Evolutionary conservation across 1,140 invertebrate genomes (phyloP).

Genomic region (Sycobia sp.): DNA sequence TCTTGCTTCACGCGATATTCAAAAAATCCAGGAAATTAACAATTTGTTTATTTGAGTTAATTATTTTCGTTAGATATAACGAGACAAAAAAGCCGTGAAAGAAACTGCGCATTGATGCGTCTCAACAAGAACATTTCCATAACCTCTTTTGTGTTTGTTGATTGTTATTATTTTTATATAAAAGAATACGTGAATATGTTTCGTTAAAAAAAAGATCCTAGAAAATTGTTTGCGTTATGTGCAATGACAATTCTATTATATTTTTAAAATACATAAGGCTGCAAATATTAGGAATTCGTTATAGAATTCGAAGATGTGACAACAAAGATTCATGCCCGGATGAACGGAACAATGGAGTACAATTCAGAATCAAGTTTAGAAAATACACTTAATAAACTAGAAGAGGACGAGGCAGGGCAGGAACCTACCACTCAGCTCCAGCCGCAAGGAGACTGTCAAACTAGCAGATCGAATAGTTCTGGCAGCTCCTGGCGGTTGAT

Average conservation of each 20-base stretch:
- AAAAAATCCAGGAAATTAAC: background rate
- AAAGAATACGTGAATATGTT: background rate
- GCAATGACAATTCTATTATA: background rate
- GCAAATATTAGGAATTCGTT: background rate
- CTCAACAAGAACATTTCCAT: background rate
- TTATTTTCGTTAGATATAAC: background rate
- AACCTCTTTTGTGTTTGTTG: conserved; percentile 19
- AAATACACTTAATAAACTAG: conserved; percentile 39
- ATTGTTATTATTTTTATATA: conserved; percentile 12
- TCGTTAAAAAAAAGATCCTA: background rate
- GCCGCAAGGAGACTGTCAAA: conserved; percentile 27
- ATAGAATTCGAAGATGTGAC: conserved; percentile 37
- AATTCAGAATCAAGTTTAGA: conserved; percentile 54
- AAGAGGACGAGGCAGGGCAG: conserved; percentile 30
- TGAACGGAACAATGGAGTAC: conserved; percentile 48
- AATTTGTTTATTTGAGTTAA: background rate
- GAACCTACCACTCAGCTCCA: conserved; percentile 27
- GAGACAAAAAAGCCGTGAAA: background rate
- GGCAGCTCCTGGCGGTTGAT: conserved; percentile 36
- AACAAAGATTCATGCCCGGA: conserved; percentile 1
- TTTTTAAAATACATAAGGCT: background rate
- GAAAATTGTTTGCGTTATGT: background rate
- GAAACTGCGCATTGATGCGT: background rate
- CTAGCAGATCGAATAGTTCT: conserved; percentile 13
- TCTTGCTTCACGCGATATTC: background rate